Evolutionary conservation across 2,888 invertebrate genomes (phyloP), one percentile per base, ranked within the genome.

Genomic region (Macroteleia sp.): DNA sequence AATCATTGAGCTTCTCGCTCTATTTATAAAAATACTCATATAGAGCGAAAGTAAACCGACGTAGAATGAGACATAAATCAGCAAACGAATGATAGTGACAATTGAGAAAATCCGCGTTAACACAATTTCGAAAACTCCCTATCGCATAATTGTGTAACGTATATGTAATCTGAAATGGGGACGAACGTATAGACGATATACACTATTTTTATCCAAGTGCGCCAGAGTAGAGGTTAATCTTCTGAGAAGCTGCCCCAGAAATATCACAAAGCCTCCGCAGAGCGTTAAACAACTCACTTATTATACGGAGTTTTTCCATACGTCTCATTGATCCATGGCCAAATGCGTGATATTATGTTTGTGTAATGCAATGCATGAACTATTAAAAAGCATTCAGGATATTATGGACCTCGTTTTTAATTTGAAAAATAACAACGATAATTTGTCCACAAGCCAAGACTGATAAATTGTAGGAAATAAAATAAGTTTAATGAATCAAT

Each of bases 81-180:
- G 66, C 59, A 74, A 66, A 74, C 75, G 69, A 69, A 59, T 61
- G 62, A 16, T 52, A 57, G 34, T 50, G 50, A 66, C 64, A 76
- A 76, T 76, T 64, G 52, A 42, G 69, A 48, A 34, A 52, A 52
- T 70, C 39, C 32, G 28, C 48, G 32, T 56, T 67, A 70, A 50
- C 76, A 75, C 67, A 64, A 70, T 70, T 70, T 67, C 56, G 32
- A 61, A 75, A 75, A 74, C 30, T 61, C 42, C 59, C 61, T 54
- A 79, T 79, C 93, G 92, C 1, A 90, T 92, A 22, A 86, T 92
- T 79, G 91, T 93, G 4, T 76, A 78, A 80, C 62, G 56, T 70
- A 71, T 74, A 69, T 70, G 71, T 77, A 64, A 71, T 75, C 75
- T 69, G 61, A 77, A 73, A 76, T 76, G 70, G 78, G 78, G 74